Base-by-base conservation (phyloP, 2,797 vertebrate species). In the Sebastes trivittatus region DNA sequence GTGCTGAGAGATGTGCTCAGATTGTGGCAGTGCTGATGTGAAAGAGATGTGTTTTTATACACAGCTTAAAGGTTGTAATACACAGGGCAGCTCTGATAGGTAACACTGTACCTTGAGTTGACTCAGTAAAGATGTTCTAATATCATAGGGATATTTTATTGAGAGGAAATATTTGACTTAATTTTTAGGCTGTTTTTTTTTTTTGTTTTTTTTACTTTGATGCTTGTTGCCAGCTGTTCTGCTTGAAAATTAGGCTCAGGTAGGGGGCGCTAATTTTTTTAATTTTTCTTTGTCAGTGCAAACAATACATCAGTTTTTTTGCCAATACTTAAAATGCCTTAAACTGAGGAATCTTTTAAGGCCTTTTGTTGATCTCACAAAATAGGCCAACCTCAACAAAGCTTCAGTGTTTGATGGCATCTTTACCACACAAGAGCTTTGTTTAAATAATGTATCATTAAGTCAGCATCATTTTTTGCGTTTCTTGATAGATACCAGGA, bases 1-100 rank as follows among this genome's bases (percentile, higher is more conserved):
- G 80, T 78, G 77, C 80, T 59, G 85, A 71, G 77, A 88, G 88
- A 88, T 83, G 79, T 89, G 77, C 76, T 83, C 63, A 49, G 80
- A 81, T 87, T 58, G 84, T 80, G 86, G 84, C 82, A 38, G 29
- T 38, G 78, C 72, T 79, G 79, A 84, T 70, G 80, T 74, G 72
- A 70, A 72, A 73, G 25, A 68, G 75, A 78, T 60, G 63, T 84
- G 72, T 84, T 88, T 89, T 88, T 54, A 70, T 78, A 60, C 81
- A 82, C 23, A 49, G 70, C 77, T 80, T 81, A 88, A 82, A 87
- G 71, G 73, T 78, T 81, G 84, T 81, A 75, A 83, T 55, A 85
- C 77, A 84, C 27, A 63, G 65, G 62, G 74, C 56, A 29, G 27
- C 42, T 67, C 67, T 72, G 79, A 82, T 72, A 34, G 65, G 60